These are phyloP conservation scores for Schizothorax lantsangensis DNA, from an alignment of 2,797 vertebrate genomes.

Conservation along the genomic window DNA sequence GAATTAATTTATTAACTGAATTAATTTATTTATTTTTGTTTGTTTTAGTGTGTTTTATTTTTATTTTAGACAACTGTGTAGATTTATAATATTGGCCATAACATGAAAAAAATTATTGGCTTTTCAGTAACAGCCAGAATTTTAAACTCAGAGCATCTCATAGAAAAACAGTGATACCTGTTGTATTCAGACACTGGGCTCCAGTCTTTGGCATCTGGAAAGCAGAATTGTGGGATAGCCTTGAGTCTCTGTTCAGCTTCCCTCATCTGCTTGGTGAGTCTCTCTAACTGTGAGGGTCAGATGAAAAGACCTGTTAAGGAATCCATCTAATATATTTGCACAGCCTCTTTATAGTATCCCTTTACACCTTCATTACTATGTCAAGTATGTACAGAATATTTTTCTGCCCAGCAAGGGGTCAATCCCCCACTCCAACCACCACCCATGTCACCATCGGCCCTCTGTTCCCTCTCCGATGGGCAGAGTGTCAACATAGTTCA, in stretches of 20 bases:
- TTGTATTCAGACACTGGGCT: slow-evolving; percentile 91
- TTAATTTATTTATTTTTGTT: too few relatives aligned
- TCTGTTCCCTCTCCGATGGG: slow-evolving; percentile 51
- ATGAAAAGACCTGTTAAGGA: slow-evolving; percentile 34
- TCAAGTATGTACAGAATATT: slow-evolving; percentile 59
- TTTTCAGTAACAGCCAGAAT: not conserved
- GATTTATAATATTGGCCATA: not conserved
- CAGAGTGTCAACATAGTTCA: slow-evolving; percentile 59
- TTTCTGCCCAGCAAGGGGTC: slow-evolving; percentile 56
- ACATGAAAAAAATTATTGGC: not conserved
- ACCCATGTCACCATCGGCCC: slow-evolving; percentile 27
- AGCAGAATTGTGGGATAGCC: slow-evolving; percentile 98
- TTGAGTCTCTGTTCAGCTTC: slow-evolving; percentile 97
- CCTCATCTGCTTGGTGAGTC: slow-evolving; percentile 95
- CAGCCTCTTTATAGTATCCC: slow-evolving; percentile 40
- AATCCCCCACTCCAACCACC: slow-evolving; percentile 32
- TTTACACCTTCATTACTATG: slow-evolving; percentile 46
- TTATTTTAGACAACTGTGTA: not conserved
- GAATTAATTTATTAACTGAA: too few relatives aligned
- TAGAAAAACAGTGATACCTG: slow-evolving; percentile 79
- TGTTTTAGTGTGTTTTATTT: not conserved
- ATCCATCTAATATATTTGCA: not conserved
- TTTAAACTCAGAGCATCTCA: not conserved
- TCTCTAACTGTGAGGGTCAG: slow-evolving; percentile 85
- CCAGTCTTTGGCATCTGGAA: slow-evolving; percentile 98